These are phyloP conservation scores for Drymonia ruficornis DNA, from an alignment of 2,888 invertebrate genomes.

Conservation along the genomic window DNA sequence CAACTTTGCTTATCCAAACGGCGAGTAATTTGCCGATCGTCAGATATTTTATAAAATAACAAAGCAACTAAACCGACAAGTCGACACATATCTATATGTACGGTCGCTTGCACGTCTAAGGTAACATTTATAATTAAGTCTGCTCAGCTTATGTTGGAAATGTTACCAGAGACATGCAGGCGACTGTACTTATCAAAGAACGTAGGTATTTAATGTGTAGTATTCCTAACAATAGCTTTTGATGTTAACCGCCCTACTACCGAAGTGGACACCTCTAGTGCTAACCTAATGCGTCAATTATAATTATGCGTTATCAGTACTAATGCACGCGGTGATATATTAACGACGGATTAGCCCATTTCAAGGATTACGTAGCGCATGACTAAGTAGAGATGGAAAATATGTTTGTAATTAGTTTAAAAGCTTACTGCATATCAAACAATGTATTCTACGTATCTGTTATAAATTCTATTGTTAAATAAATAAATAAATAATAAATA, in stretches of 20 bases:
- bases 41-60: too few species aligned
- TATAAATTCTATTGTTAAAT: too few species aligned
- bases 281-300: slow-evolving; percentile 53
- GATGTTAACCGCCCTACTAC: slow-evolving; percentile 54
- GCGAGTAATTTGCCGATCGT: too few species aligned
- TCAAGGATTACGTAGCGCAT: slow-evolving; percentile 32
- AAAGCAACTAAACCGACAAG: too few species aligned
- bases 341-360: slow-evolving; percentile 39
- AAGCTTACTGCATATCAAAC: background rate
- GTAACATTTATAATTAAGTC: too few species aligned
- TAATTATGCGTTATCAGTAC: slow-evolving; percentile 40
- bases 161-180: too few species aligned
- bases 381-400: background rate
- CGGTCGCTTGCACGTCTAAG: too few species aligned
- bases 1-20: too few species aligned
- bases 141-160: too few species aligned
- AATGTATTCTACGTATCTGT: background rate
- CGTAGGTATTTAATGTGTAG: slow-evolving; percentile 25
- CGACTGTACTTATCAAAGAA: too few species aligned
- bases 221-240: slow-evolving; percentile 40
- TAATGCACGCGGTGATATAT: slow-evolving; percentile 46
- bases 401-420: background rate
- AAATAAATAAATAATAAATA: too few species aligned
- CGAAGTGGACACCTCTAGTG: slow-evolving; percentile 47
- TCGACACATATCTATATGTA: too few species aligned